A percentile compares a stretch with the other conserved stretches of the same genome.
Conservation (phyloP, 2,797 vertebrate genomes). For the Sebastes matsubarae region DNA sequence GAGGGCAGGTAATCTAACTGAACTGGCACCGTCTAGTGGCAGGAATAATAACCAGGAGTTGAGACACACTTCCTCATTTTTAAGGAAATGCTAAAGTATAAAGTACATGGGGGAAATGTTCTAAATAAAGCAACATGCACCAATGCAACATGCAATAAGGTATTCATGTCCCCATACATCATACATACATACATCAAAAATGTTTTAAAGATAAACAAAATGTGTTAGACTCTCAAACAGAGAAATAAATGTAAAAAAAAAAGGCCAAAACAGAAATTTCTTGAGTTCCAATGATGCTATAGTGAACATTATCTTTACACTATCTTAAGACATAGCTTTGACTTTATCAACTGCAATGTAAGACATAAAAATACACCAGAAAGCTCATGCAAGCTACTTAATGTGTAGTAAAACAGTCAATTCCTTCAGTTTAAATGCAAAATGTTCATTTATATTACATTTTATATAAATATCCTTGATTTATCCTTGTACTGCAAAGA, state of each 20-base stretch:
- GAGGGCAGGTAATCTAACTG: neutral
- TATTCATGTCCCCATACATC: neutral
- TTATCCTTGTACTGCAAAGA: neutral
- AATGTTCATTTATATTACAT: neutral
- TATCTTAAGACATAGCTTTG: neutral
- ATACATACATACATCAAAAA: too few species aligned
- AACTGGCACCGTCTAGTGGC: neutral
- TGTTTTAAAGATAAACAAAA: neutral
- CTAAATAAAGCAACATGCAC: neutral
- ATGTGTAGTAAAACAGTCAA: neutral
- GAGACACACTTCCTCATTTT: neutral
- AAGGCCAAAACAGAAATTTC: neutral
- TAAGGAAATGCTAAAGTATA: neutral
- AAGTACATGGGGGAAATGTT: neutral
- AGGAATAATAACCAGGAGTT: neutral
- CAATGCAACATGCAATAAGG: neutral
- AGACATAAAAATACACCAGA: neutral
- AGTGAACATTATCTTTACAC: neutral
- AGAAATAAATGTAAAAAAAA: neutral
- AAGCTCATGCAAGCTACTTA: neutral
- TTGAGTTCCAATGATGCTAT: neutral
- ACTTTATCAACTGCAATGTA: neutral
- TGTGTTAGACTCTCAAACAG: neutral
- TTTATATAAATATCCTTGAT: neutral
- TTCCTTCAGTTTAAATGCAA: neutral